These are phyloP conservation scores for Drosophila lacteicornis DNA, from an alignment of 1,140 invertebrate species.

Conservation along the genomic window DNA sequence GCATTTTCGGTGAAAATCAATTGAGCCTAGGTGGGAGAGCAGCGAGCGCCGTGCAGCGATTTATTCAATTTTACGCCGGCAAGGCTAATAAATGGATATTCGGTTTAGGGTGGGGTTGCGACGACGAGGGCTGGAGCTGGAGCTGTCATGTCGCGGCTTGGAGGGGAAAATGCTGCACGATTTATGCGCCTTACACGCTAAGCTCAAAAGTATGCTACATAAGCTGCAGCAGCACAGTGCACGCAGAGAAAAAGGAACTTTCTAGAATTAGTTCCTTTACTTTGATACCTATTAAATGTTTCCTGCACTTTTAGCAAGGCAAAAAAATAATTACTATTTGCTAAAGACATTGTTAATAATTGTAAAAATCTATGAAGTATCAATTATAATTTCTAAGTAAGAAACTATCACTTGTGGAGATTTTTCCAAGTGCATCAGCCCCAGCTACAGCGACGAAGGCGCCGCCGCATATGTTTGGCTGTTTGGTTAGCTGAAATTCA, in stretches of 20 bases:
- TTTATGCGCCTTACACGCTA: slow-evolving; percentile 80
- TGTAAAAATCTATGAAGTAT: not conserved
- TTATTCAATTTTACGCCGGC: slow-evolving; percentile 74
- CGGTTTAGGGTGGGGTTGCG: slow-evolving; percentile 18
- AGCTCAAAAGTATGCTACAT: slow-evolving; percentile 80
- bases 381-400: not conserved
- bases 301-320: not conserved
- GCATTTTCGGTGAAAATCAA: slow-evolving; percentile 59
- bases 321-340: not conserved
- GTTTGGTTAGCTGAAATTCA: slow-evolving; percentile 80
- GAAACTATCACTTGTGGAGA: not conserved
- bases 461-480: slow-evolving; percentile 64
- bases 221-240: slow-evolving; percentile 60
- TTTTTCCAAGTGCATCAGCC: slow-evolving; percentile 27
- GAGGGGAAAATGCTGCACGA: slow-evolving; percentile 52
- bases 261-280: no score
- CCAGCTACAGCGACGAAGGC: slow-evolving; percentile 21
- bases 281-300: not conserved
- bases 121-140: slow-evolving; percentile 20
- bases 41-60: slow-evolving; percentile 34
- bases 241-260: slow-evolving; percentile 3
- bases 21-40: slow-evolving; percentile 59
- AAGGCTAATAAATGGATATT: slow-evolving; percentile 77
- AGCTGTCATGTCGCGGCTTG: slow-evolving; percentile 57
- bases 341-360: not conserved